Evolutionary conservation across 2,797 vertebrate species (phyloP).

Genomic region (Phoeniculus purpureus): DNA sequence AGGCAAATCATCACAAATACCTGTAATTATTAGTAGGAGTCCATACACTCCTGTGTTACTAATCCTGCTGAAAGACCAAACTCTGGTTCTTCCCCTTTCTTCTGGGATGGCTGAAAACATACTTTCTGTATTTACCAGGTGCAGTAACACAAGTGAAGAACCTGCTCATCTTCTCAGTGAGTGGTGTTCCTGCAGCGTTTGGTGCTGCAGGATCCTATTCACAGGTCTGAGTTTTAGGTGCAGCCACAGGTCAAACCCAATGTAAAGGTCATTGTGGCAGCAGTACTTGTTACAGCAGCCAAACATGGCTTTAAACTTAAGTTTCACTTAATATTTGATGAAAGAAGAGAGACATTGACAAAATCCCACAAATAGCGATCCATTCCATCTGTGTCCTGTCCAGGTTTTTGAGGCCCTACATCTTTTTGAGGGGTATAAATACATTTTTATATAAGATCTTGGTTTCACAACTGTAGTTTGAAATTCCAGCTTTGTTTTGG

Average conservation of each 20-base stretch:
- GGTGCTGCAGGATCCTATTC: background rate
- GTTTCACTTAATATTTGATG: background rate
- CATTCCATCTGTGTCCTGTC: background rate
- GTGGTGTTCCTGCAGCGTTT: background rate
- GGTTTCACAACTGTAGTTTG: background rate
- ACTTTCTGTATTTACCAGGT: accelerated
- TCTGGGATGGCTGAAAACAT: background rate
- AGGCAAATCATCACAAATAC: background rate
- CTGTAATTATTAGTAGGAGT: background rate
- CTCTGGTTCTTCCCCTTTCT: background rate
- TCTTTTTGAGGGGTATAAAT: background rate
- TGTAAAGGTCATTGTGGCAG: background rate
- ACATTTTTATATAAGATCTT: background rate
- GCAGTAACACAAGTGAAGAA: background rate
- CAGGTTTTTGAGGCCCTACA: background rate
- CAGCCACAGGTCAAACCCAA: background rate
- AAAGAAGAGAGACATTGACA: background rate
- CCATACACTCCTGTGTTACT: background rate
- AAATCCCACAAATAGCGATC: background rate
- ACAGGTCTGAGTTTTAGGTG: accelerated
- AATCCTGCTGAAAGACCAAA: background rate
- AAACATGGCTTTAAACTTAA: background rate
- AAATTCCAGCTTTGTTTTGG: background rate
- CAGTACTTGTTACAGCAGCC: background rate
- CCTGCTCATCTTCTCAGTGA: background rate